Conservation (phyloP, 2,888 invertebrate species). For the Macrostomum cliftonense region DNA sequence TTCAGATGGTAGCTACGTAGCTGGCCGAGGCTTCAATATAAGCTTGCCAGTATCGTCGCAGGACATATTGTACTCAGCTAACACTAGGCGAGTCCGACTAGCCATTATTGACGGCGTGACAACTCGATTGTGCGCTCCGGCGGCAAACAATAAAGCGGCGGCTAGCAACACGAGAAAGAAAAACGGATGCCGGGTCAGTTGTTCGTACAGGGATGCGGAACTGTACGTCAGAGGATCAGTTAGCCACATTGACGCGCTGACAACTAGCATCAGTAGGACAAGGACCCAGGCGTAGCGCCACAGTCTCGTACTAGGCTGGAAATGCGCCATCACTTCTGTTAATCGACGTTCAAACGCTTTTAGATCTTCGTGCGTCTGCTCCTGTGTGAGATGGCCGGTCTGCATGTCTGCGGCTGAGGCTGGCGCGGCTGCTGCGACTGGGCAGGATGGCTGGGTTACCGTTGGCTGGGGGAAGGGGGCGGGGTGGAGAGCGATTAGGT, state of each 20-base stretch:
- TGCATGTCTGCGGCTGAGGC: too few relatives aligned
- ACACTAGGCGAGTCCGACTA: slow-evolving; percentile 64
- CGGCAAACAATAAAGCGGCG: slow-evolving; percentile 61
- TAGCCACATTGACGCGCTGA: slow-evolving; percentile 2
- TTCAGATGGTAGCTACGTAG: slow-evolving; percentile 28
- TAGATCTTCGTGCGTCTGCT: slow-evolving; percentile 46
- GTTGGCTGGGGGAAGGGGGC: too few relatives aligned
- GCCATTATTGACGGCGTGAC: slow-evolving; percentile 90
- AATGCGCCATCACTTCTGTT: slow-evolving; percentile 84
- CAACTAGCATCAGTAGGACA: background rate
- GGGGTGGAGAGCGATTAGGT: too few relatives aligned
- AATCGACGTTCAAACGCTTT: slow-evolving; percentile 90
- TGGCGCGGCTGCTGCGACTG: too few relatives aligned
- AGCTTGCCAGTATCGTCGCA: slow-evolving; percentile 90
- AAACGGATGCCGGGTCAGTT: slow-evolving; percentile 75
- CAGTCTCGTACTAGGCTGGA: slow-evolving; percentile 75
- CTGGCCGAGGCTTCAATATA: slow-evolving; percentile 70
- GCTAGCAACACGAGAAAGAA: slow-evolving; percentile 57
- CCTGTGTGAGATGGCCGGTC: too few relatives aligned
- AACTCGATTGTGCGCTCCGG: slow-evolving; percentile 83
- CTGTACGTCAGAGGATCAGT: slow-evolving; percentile 4
- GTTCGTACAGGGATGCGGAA: slow-evolving; percentile 62
- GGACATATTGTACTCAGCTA: slow-evolving; percentile 90
- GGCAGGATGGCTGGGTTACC: too few relatives aligned
- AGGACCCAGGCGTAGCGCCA: slow-evolving; percentile 44